Conservation (phyloP, 1,140 invertebrate genomes). For the Eupristina koningsbergeri region DNA sequence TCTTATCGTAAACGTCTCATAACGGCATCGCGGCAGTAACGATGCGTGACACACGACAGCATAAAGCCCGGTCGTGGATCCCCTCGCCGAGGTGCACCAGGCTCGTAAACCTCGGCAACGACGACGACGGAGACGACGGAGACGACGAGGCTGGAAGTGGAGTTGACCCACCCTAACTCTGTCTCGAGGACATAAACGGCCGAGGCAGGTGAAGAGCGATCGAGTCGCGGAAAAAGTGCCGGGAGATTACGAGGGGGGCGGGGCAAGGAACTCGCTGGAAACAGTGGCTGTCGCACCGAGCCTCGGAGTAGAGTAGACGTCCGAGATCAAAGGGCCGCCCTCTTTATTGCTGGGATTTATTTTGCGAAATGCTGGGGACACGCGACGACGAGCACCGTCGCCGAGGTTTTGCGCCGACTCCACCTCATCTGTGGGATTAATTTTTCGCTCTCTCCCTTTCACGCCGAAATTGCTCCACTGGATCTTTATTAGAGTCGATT, state of each 20-base stretch:
- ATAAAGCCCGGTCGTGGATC: constrained; percentile 56
- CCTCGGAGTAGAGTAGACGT: constrained; percentile 61
- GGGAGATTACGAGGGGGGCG: background rate
- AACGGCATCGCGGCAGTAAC: constrained; percentile 65
- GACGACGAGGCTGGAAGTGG: background rate
- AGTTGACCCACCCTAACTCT: background rate
- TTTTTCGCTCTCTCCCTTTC: background rate
- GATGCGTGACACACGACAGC: constrained; percentile 67
- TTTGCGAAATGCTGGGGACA: constrained; percentile 21
- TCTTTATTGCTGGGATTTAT: background rate
- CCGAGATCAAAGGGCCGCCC: constrained; percentile 62
- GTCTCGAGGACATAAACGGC: constrained; percentile 24
- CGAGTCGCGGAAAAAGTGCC: constrained; percentile 1
- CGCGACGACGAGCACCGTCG: background rate
- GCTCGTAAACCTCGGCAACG: constrained; percentile 60
- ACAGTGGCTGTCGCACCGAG: constrained; percentile 60
- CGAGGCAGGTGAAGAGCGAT: constrained; percentile 35
- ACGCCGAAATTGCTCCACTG: background rate
- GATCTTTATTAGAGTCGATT: constrained; percentile 3
- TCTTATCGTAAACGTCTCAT: constrained; percentile 71
- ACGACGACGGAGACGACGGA: background rate
- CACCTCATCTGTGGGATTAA: constrained; percentile 32
- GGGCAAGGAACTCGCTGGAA: constrained; percentile 37
- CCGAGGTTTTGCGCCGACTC: background rate
- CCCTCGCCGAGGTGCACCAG: constrained; percentile 40